These are phyloP conservation scores for Neofelis nebulosa DNA, from an alignment of 2,113 vertebrate genomes.

Conservation along the genomic window DNA sequence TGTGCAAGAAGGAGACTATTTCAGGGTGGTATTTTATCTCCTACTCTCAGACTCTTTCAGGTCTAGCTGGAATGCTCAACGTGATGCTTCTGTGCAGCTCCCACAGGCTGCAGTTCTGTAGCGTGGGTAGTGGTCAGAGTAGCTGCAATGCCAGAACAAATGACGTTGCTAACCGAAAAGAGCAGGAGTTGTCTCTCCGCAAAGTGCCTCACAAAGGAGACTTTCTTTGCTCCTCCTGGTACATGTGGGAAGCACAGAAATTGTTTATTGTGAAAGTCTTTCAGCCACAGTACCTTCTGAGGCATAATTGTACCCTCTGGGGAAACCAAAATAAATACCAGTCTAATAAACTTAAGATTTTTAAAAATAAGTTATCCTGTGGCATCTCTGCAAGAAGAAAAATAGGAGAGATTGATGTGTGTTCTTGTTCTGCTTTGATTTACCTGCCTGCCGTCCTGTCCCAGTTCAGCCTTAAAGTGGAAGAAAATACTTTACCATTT, in stretches of 20 bases:
- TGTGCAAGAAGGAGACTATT: background rate
- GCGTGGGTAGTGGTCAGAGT: background rate
- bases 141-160: background rate
- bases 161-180: background rate
- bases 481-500: conserved; percentile 33
- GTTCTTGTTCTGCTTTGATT: conserved; percentile 63
- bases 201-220: conserved; percentile 42
- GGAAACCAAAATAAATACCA: conserved; percentile 72
- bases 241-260: conserved; percentile 58
- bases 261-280: conserved; percentile 65
- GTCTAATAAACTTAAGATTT: conserved; percentile 65
- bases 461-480: conserved; percentile 29
- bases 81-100: background rate
- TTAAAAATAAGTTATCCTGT: conserved; percentile 58
- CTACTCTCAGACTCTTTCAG: background rate
- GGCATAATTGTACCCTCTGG: conserved; percentile 53
- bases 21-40: conserved; percentile 20
- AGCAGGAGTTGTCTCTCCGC: background rate
- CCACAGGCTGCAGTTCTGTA: background rate
- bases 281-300: conserved; percentile 66
- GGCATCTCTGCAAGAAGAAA: conserved; percentile 57
- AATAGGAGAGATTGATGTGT: conserved; percentile 7
- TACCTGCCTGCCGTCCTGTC: conserved; percentile 21
- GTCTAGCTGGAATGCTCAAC: background rate
- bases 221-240: conserved; percentile 63